phyloP scores from a whole-genome alignment of 2,888 invertebrate genomes.

The Orchestes rusci region DNA sequence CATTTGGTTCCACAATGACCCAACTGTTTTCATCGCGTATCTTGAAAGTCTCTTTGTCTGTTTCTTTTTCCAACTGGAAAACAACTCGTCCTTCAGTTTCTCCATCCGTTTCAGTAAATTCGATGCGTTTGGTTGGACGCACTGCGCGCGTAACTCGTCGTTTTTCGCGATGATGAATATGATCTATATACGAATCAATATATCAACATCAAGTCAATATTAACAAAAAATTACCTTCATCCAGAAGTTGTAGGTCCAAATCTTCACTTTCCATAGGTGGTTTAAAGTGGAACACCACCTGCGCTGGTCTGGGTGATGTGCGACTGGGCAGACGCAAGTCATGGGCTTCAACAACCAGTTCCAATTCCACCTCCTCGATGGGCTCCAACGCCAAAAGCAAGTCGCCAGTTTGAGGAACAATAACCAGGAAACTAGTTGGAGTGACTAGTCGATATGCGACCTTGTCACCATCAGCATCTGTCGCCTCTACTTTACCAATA shows the following conservation, averaged over 20 bases:
- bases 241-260: constrained; percentile 46
- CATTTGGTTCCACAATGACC: constrained; percentile 88
- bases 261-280: constrained; percentile 49
- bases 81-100: constrained; percentile 81
- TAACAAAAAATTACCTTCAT: constrained; percentile 40
- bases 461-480: constrained; percentile 85
- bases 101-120: constrained; percentile 87
- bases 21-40: constrained; percentile 90
- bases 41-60: constrained; percentile 86
- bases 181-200: background rate
- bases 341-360: constrained; percentile 74
- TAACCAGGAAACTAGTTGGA: constrained; percentile 75
- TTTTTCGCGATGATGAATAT: constrained; percentile 50
- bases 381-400: constrained; percentile 77
- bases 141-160: constrained; percentile 81
- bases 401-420: constrained; percentile 84
- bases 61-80: constrained; percentile 85
- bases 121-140: constrained; percentile 89
- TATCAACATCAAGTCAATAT: background rate
- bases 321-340: constrained; percentile 71
- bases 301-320: constrained; percentile 62
- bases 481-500: constrained; percentile 79
- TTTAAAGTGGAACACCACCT: constrained; percentile 68
- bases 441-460: constrained; percentile 79
- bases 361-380: constrained; percentile 49